Evolutionary conservation across 1,140 invertebrate species (phyloP).

Genomic region (Ostrea edulis): DNA sequence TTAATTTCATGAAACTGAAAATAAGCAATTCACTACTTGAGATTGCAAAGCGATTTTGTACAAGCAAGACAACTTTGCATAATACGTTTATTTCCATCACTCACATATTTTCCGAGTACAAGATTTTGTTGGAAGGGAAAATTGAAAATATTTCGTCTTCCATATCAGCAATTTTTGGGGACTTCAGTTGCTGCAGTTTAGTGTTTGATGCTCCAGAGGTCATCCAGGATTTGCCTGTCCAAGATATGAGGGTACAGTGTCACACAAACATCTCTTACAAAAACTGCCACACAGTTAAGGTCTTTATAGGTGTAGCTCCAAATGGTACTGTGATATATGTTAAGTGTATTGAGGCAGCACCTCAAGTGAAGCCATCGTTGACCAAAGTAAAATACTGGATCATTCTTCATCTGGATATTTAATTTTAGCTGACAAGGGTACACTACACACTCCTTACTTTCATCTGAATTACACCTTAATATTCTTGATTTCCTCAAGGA

Average conservation of each 20-base stretch:
- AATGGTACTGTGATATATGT: constrained; percentile 34
- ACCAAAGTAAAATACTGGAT: constrained; percentile 28
- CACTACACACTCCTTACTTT: constrained; percentile 6
- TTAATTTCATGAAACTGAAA: no score
- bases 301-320: neutral
- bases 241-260: constrained; percentile 12
- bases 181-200: constrained; percentile 21
- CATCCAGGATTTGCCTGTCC: constrained; percentile 21
- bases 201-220: constrained; percentile 46
- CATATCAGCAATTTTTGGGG: constrained; percentile 46
- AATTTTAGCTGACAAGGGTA: constrained; percentile 46
- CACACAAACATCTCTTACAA: constrained; percentile 24
- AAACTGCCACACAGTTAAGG: constrained; percentile 42
- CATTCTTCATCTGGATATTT: constrained; percentile 33
- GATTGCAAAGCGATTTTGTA: no score
- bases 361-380: constrained; percentile 21
- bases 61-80: no score
- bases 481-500: neutral
- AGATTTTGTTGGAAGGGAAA: no score
- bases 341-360: constrained; percentile 28
- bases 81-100: no score
- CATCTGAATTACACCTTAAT: neutral
- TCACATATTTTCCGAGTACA: no score
- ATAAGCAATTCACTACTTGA: no score
- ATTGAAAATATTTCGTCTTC: no score